These are phyloP conservation scores for Argyrosomus japonicus DNA, from an alignment of 2,113 vertebrate species.

Conservation along the genomic window DNA sequence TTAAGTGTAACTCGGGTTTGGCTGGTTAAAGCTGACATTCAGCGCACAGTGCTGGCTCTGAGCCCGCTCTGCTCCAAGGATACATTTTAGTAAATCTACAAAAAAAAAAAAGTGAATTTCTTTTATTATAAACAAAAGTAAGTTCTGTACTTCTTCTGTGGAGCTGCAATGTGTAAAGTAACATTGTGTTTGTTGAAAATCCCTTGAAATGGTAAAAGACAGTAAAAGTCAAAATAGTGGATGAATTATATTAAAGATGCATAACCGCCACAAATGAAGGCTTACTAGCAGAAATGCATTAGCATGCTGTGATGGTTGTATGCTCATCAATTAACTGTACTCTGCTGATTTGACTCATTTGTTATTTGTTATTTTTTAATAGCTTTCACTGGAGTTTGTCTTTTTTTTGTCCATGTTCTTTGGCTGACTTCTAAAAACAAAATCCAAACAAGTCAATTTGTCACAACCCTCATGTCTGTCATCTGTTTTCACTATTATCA, in stretches of 20 bases:
- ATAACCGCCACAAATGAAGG: neutral
- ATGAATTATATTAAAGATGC: neutral
- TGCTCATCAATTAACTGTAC: neutral
- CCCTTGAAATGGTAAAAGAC: neutral
- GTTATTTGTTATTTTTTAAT: slow-evolving; percentile 14
- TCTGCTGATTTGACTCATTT: neutral
- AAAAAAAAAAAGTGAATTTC: neutral
- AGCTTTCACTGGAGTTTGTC: neutral
- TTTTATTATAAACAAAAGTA: neutral
- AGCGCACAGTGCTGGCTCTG: neutral
- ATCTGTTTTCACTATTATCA: neutral
- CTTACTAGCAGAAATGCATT: neutral
- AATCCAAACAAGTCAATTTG: neutral
- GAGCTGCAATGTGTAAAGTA: neutral
- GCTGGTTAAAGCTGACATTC: slow-evolving; percentile 6
- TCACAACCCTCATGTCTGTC: neutral
- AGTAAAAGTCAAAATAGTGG: neutral
- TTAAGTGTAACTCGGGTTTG: slow-evolving; percentile 27
- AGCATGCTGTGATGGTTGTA: neutral
- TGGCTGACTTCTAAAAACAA: neutral
- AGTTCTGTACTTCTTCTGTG: neutral
- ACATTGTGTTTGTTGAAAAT: neutral
- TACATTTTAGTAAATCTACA: neutral
- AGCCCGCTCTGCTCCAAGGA: neutral
- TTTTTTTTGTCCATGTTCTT: neutral